Conservation (phyloP, 2,797 vertebrate species). For the Sebastes flavidus region DNA sequence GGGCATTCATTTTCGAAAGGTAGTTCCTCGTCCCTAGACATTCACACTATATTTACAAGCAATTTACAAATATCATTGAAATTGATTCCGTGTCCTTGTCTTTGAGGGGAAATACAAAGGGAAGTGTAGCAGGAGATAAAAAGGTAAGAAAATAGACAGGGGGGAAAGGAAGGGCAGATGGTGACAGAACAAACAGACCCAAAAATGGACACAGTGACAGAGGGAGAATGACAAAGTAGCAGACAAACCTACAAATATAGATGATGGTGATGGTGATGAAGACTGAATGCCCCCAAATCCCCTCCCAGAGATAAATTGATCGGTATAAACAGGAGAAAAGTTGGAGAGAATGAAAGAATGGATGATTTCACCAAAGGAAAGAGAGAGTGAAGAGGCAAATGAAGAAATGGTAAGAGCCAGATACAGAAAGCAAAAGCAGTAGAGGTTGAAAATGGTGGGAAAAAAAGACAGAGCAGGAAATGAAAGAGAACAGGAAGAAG, state of each 20-base stretch:
- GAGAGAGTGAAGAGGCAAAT: not conserved
- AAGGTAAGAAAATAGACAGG: not conserved
- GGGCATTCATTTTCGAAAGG: not conserved
- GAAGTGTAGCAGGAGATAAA: not conserved
- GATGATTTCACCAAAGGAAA: not conserved
- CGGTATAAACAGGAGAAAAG: slow-evolving; percentile 1
- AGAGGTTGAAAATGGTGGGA: not conserved
- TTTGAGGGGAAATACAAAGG: slow-evolving; percentile 5
- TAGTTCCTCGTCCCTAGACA: not conserved
- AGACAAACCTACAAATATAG: slow-evolving; percentile 24
- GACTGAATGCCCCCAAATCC: not conserved
- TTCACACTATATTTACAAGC: slow-evolving; percentile 8
- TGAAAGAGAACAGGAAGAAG: not conserved
- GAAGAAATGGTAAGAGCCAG: not conserved
- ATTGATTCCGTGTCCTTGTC: slow-evolving; percentile 31
- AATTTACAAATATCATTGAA: slow-evolving; percentile 24
- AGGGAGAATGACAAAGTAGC: slow-evolving; percentile 8
- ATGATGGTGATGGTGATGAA: slow-evolving; percentile 25
- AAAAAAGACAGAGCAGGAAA: not conserved
- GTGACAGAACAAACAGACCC: slow-evolving; percentile 13
- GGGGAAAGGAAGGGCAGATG: not conserved
- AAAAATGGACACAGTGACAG: slow-evolving; percentile 3
- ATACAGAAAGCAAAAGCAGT: not conserved
- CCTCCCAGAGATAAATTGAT: slow-evolving; percentile 1
- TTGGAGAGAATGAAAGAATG: not conserved